Evolutionary conservation across 2,888 invertebrate genomes (phyloP), one percentile per base, ranked within the genome.

Genomic region (Melieria picta): DNA sequence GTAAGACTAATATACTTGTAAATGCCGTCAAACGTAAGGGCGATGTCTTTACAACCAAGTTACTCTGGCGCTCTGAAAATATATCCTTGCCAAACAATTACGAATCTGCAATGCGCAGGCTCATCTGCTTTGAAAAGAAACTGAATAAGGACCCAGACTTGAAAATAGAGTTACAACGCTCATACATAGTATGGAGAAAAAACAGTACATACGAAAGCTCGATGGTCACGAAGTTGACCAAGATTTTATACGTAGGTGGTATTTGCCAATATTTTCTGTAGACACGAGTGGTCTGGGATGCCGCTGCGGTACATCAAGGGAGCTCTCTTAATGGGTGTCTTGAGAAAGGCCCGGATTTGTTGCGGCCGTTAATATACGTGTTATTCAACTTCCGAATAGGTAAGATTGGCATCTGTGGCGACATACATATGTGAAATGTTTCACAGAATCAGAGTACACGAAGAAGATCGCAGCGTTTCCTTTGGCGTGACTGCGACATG

Each of bases 321-420:
- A 62, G 77, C 2, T 78, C 77, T 6, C 64, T 83, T 42, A 83
- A 84, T 67, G 77, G 77, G 13, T 42, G 74, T 9, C 67, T 85
- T 10, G 57, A 83, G 7, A 75, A 76, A 11, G 84, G 84, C 1
- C 81, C 85, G 0, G 83, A 83, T 68, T 66, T 83, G 5, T 72
- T 82, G 0, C 76, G 78, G 6, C 77, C 82, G 4, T 68, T 86
- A 45, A 73, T 79, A 1, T 83, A 83, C 3, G 80, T 86, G 0
- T 66, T 86, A 61, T 77, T 84, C 71, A 79, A 82, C 2, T 87
- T 86, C 71, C 72, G 85, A 52, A 79, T 82, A 74, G 74, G 80
- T 16, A 74, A 69, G 62, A 73, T 84, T 6, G 84, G 81, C 2
- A 75, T 86, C n/a, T 75, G 76, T 46, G 82, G 55, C 11, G 57